Evolutionary conservation across 2,888 invertebrate genomes (phyloP).

Genomic region (Caradrina kadenii): DNA sequence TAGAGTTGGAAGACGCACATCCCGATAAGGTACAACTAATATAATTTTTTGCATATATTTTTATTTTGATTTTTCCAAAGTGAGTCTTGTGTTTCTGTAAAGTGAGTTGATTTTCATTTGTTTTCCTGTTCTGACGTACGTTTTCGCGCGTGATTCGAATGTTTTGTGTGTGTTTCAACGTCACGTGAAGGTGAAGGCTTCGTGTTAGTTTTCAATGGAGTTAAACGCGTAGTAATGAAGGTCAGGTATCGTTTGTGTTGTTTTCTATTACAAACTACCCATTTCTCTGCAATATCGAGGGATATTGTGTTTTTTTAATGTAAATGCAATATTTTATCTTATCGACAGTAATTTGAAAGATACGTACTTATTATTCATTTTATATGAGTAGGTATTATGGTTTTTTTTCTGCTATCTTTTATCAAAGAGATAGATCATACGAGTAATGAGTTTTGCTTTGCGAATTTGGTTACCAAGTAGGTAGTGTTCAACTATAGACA

Average conservation of each 20-base stretch:
- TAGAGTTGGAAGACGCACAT: constrained; percentile 93
- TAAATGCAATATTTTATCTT: constrained; percentile 14
- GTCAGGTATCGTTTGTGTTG: constrained; percentile 36
- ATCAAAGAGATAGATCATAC: constrained; percentile 8
- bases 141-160: constrained; percentile 54
- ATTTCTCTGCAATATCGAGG: background rate
- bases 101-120: constrained; percentile 5
- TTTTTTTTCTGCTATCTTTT: constrained; percentile 26
- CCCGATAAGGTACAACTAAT: constrained; percentile 84
- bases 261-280: no score
- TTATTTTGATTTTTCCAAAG: background rate
- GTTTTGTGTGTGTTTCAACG: constrained; percentile 31
- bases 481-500: background rate
- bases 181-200: constrained; percentile 42
- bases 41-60: background rate
- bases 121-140: constrained; percentile 16
- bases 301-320: constrained; percentile 17
- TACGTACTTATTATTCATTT: background rate
- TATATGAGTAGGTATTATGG: background rate
- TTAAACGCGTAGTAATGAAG: constrained; percentile 27
- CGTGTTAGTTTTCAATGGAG: constrained; percentile 38
- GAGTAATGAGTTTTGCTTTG: background rate
- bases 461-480: background rate
- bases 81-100: constrained; percentile 5
- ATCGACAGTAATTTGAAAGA: constrained; percentile 26